These are phyloP conservation scores for Drosophila fungiperda DNA, from an alignment of 2,888 invertebrate genomes.

Conservation along the genomic window DNA sequence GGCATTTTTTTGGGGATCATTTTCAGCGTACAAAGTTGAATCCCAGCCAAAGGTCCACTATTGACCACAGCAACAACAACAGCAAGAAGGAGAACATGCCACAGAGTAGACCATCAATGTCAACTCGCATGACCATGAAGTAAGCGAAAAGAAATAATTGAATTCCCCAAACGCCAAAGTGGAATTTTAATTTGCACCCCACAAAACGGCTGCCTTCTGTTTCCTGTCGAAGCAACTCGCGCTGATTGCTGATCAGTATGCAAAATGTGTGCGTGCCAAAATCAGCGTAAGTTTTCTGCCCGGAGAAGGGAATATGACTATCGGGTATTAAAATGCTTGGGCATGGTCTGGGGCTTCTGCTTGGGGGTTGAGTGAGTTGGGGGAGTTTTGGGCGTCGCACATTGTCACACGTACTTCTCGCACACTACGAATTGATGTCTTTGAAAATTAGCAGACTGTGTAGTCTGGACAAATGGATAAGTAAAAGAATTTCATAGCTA, in stretches of 20 bases:
- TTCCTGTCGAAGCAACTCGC: conserved; percentile 31
- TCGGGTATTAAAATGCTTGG: conserved; percentile 8
- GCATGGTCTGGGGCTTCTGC: background rate
- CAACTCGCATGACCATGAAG: conserved; percentile 66
- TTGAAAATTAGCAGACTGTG: conserved; percentile 81
- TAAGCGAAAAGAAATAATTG: conserved; percentile 74
- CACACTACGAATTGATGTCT: conserved; percentile 75
- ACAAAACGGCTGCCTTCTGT: conserved; percentile 41
- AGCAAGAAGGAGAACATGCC: conserved; percentile 13
- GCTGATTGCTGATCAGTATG: conserved; percentile 82
- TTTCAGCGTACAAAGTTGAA: conserved; percentile 17
- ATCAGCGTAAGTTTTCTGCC: conserved; percentile 65
- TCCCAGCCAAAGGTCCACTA: conserved; percentile 43
- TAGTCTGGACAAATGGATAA: conserved; percentile 38
- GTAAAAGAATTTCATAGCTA: conserved; percentile 32
- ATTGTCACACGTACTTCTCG: conserved; percentile 76
- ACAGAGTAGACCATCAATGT: conserved; percentile 61
- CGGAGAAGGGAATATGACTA: conserved; percentile 38
- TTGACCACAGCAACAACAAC: conserved; percentile 59
- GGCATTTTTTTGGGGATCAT: conserved; percentile 22
- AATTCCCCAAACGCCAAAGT: conserved; percentile 82
- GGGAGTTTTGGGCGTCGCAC: conserved; percentile 18
- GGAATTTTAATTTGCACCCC: conserved; percentile 82
- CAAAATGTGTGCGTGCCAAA: conserved; percentile 81
- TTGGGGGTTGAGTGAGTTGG: background rate